Base-by-base conservation (phyloP, 2,888 invertebrate genomes). In the Orchestes rusci region DNA sequence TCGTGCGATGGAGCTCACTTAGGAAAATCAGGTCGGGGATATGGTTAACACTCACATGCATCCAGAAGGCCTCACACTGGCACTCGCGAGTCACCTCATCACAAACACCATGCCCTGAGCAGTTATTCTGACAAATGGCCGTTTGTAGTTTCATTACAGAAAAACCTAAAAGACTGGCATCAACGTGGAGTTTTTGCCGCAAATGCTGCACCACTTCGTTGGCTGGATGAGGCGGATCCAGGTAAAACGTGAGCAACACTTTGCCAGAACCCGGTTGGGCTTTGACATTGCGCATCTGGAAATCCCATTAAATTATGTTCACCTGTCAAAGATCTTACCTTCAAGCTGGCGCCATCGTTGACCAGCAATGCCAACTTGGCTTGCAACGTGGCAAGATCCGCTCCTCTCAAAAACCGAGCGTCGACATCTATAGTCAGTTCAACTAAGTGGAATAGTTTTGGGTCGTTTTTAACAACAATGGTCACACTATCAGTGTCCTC, bases 51-150 rank as follows among this genome's bases (percentile, higher is more conserved):
- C 45, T 42, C 55, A 63, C 64, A 65, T 90, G 85, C 91, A 94
- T 94, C 95, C 95, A 95, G 73, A 94, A 94, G 15, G 92, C 87
- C 69, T 94, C 91, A 68, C 94, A 95, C 58, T 86, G 76, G 62
- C 94, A 95, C 42, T 80, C 75, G 57, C 93, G 76, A 4, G 87
- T 80, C 55, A 82, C 79, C 61, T 84, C 82, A 66, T 91, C 84
- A 70, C 95, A 95, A 23, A 77, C 75, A 39, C 95, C 95, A 68
- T 95, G 94, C 33, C 84, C 85, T 28, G 93, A 93, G 70, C 95
- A 95, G 67, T 86, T 76, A 70, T 92, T 92, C 60, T 94, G 92
- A 63, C 95, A 95, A 43, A 92, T 78, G 23, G 80, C 76, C 2
- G 93, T 88, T 59, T 91, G 85, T 41, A 93, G 76, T 53, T 78